Evolutionary conservation across 2,797 vertebrate genomes (phyloP).

Genomic region (Pangasius larnaudii): DNA sequence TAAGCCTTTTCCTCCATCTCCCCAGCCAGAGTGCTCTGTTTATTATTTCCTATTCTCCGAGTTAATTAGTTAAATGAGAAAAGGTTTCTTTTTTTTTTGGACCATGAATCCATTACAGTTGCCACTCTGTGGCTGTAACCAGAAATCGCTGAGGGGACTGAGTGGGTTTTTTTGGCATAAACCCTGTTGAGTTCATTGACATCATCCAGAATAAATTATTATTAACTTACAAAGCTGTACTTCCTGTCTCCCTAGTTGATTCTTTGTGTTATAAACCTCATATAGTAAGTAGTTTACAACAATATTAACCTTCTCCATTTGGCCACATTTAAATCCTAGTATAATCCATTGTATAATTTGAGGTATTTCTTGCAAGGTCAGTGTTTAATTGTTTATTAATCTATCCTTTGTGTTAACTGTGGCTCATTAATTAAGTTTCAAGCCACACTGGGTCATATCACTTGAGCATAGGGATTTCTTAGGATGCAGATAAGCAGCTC

Average conservation of each 20-base stretch:
- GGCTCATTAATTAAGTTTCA: conserved; percentile 49
- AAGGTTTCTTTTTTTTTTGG: conserved; percentile 27
- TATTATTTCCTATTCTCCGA: conserved; percentile 56
- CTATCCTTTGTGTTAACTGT: conserved; percentile 44
- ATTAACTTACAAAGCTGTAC: conserved; percentile 56
- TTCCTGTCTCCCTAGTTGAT: conserved; percentile 39
- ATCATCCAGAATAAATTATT: conserved; percentile 51
- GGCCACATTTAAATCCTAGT: conserved; percentile 17
- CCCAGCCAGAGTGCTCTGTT: conserved; percentile 49
- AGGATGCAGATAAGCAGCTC: conserved; percentile 27
- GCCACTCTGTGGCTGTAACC: conserved; percentile 37
- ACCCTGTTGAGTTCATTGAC: conserved; percentile 53
- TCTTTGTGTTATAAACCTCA: conserved; percentile 19
- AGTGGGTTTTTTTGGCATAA: conserved; percentile 54
- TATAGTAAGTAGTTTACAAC: conserved; percentile 36
- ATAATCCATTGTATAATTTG: not conserved
- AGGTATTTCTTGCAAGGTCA: conserved; percentile 16
- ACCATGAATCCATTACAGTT: conserved; percentile 56
- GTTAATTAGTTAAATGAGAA: conserved; percentile 58
- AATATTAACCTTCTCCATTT: not conserved
- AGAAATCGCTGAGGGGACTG: conserved; percentile 45
- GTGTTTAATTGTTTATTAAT: conserved; percentile 40
- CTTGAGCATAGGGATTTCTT: conserved; percentile 43
- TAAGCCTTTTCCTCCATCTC: conserved; percentile 37
- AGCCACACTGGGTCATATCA: conserved; percentile 43